Evolutionary conservation across 2,797 vertebrate genomes (phyloP), one percentile per base, ranked within the genome.

Genomic region (Prunella strophiata): DNA sequence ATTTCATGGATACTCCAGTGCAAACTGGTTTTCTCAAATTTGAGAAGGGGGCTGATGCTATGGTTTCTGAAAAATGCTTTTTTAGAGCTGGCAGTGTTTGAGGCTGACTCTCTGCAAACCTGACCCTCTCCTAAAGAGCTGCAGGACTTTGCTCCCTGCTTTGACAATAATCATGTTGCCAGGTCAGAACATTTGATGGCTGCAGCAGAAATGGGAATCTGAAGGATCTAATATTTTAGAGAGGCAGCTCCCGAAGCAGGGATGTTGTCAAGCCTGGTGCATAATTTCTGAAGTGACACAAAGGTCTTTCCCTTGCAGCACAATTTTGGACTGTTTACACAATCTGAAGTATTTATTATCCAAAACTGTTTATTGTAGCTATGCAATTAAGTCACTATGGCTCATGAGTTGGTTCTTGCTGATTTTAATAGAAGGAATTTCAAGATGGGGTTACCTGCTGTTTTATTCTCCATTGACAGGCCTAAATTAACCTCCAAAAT

Each of bases 351-450:
- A 68, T 16, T 78, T 77, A 54, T 66, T 10, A 51, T 65, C 45
- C 43, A 48, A 50, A 90, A 78, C n/a, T 71, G 52, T 91, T 93
- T 91, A 51, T 21, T 65, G 51, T 48, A 74, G 63, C 54, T 81
- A 16, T 63, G 71, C 61, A 87, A 71, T 95, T 94, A 85, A 94
- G 50, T 83, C 14, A 43, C 42, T 62, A 7, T 54, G 78, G 62
- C 22, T 95, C 38, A 10, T 68, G 57, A 91, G 83, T 65, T 43
- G 62, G 51, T 83, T 91, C 82, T 94, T 85, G 85, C 47, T 85
- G 85, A 26, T 93, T 94, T 94, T 92, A 88, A 81, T 62, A 55
- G 54, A 13, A 67, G 26, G n/a, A 50, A 68, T 89, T 85, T 73
- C 36, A 84, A 84, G 40, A 83, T 57, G 43, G 40, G 38, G 7